Conservation (phyloP, 2,113 vertebrate species). For the Chaetodon auriga region DNA sequence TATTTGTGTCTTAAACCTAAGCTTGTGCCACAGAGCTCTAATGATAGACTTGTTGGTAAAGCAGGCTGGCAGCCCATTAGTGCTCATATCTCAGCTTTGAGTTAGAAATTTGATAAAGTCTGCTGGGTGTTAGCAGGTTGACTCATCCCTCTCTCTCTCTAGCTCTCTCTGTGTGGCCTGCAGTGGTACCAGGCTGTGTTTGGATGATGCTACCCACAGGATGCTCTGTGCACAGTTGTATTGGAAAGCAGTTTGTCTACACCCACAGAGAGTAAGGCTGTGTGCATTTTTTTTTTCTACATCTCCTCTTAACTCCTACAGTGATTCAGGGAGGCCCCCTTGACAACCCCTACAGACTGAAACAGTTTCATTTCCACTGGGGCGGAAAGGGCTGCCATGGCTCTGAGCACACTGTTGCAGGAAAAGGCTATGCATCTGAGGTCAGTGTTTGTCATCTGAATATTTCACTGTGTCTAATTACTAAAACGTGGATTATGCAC, state of each 20-base stretch:
- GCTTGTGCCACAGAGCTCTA: not conserved
- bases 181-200: slow-evolving; percentile 14
- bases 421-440: slow-evolving; percentile 91
- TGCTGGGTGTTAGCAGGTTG: slow-evolving; percentile 32
- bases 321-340: slow-evolving; percentile 92
- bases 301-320: slow-evolving; percentile 64
- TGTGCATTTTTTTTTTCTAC: not conserved
- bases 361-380: slow-evolving; percentile 99
- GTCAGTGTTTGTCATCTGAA: slow-evolving; percentile 73
- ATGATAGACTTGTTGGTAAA: slow-evolving; percentile 16
- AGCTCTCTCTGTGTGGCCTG: not conserved
- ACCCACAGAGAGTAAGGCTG: not conserved
- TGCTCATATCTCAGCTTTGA: slow-evolving; percentile 27
- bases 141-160: no score
- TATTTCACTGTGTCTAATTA: not conserved
- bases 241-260: slow-evolving; percentile 18
- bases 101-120: slow-evolving; percentile 8
- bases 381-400: slow-evolving; percentile 89
- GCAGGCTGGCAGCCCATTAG: not conserved
- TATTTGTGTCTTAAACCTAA: slow-evolving; percentile 43
- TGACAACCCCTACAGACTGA: slow-evolving; percentile 91
- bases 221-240: not conserved
- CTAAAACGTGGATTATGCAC: not conserved
- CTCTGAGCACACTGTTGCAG: slow-evolving; percentile 93
- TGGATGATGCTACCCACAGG: not conserved